Evolutionary conservation across 2,113 vertebrate genomes (phyloP).

Genomic region (Monarcha castaneiventris): DNA sequence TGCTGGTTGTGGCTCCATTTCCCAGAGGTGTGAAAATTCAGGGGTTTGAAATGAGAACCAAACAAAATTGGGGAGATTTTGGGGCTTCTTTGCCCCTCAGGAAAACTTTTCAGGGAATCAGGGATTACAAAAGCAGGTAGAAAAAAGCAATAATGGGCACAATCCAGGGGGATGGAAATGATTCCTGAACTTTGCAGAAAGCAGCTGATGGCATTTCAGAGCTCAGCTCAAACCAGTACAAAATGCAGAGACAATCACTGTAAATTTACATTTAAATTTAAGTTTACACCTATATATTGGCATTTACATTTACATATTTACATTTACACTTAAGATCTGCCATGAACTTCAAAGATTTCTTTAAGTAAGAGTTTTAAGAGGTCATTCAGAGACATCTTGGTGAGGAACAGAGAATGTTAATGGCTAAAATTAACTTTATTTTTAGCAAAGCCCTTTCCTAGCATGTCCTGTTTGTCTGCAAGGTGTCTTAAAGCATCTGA

Average conservation of each 20-base stretch:
- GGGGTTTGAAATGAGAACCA: not conserved
- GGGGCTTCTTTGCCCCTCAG: not conserved
- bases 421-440: not conserved
- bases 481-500: not conserved
- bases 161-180: not conserved
- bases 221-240: fast-evolving
- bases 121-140: not conserved
- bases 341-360: not conserved
- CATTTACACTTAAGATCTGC: not conserved
- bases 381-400: fast-evolving
- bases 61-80: not conserved
- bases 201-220: not conserved
- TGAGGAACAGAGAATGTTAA: not conserved
- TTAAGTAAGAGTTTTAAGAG: not conserved
- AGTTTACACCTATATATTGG: not conserved
- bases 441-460: not conserved
- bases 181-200: not conserved
- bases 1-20: not conserved
- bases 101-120: not conserved
- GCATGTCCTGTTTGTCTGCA: not conserved
- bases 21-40: not conserved
- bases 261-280: not conserved
- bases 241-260: not conserved
- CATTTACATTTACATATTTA: not conserved
- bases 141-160: not conserved